Percentiles rank a stretch among this genome's conserved stretches.
Evolutionary conservation across 2,113 vertebrate species (phyloP).

Genomic region (Platysternon megacephalum): DNA sequence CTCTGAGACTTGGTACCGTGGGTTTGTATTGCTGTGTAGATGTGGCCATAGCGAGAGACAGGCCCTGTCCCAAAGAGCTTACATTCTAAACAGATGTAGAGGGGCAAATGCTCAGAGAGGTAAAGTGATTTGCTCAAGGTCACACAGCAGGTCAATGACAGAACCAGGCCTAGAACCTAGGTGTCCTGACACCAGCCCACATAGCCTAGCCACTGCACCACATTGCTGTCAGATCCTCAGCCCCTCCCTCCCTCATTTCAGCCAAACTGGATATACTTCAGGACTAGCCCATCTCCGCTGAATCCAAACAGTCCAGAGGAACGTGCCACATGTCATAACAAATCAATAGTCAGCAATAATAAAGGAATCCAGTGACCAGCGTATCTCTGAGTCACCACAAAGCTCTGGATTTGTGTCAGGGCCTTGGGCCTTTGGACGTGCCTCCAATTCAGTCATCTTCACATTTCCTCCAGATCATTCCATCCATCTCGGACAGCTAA

Average conservation of each 20-base stretch:
- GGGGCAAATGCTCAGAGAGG: not conserved
- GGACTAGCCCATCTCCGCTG: not conserved
- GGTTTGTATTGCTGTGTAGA: no score
- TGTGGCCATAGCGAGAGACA: not conserved
- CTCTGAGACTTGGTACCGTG: not conserved
- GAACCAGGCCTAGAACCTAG: not conserved
- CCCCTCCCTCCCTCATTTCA: not conserved
- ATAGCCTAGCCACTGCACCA: not conserved
- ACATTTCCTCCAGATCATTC: not conserved
- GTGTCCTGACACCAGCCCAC: accelerated
- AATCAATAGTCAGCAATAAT: not conserved
- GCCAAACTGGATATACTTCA: not conserved
- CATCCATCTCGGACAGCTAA: not conserved
- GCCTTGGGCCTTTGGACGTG: not conserved
- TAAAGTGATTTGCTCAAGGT: not conserved
- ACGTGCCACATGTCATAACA: not conserved
- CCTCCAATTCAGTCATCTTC: not conserved
- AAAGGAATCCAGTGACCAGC: not conserved
- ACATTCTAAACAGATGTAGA: not conserved
- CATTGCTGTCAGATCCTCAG: not conserved
- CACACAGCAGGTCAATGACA: not conserved
- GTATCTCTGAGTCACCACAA: not conserved
- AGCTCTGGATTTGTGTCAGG: not conserved
- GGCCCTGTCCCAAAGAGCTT: not conserved
- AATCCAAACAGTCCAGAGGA: not conserved